Evolutionary conservation across 2,797 vertebrate genomes (phyloP), one percentile per base, ranked within the genome.

Genomic region (Microcaecilia unicolor): DNA sequence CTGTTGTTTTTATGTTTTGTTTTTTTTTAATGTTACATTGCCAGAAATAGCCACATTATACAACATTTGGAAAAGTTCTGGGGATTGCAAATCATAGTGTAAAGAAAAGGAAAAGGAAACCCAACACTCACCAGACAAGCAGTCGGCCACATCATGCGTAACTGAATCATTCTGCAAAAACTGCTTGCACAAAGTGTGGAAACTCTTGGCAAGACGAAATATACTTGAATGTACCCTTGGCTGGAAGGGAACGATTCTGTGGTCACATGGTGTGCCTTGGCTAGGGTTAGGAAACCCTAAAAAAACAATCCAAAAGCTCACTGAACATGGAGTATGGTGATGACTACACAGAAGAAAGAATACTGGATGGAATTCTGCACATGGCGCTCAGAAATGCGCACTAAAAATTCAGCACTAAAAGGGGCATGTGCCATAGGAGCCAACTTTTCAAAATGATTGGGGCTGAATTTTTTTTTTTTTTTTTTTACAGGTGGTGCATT

Each of bases 231-330:
- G 42, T 70, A 48, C 53, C 25, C 56, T 65, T 50, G 65, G 54
- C 56, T 70, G 59, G 45, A 64, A 36, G 46, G 55, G 59, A 62
- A 61, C 70, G 48, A 70, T n/a, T n/a, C n/a, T n/a, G n/a, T n/a
- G n/a, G 56, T 78, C 74, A 70, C 61, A 55, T 71, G 67, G 35
- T 48, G 48, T 54, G 37, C 46, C 48, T 31, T 18, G 41, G 58
- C 53, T 28, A 26, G 47, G 41, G 37, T 18, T 44, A 57, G 65
- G n/a, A 32, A 65, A 62, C 40, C 45, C 58, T n/a, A 58, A n/a
- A n/a, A n/a, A n/a, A n/a, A n/a, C 24, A 39, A 34, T 57, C 35
- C 41, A 50, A 54, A 42, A 62, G 65, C 36, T 18, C 6, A 41
- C 34, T 57, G 3, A 1, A 25, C 55, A 59, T 57, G n/a, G n/a